phyloP scores from a whole-genome alignment of 2,797 vertebrate species.

The Cynopterus sphinx region DNA sequence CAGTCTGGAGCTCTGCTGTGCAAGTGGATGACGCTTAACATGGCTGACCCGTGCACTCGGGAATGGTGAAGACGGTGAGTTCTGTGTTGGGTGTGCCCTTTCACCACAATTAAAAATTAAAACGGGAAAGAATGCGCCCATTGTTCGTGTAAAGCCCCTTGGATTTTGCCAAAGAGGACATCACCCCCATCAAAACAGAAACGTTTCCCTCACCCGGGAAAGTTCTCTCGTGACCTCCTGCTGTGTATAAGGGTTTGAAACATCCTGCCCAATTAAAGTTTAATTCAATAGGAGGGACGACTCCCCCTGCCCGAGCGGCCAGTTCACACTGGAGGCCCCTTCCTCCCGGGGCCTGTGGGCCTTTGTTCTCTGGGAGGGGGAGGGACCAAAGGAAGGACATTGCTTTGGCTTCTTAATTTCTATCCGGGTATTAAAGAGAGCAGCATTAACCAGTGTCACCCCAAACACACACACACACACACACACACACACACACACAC shows the following conservation, averaged over 20 bases:
- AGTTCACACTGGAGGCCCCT: not conserved
- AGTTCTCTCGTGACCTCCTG: not conserved
- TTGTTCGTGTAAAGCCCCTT: not conserved
- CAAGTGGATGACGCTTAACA: rapidly evolving
- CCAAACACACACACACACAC: too few relatives aligned
- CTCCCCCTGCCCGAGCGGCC: not conserved
- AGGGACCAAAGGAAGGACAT: too few relatives aligned
- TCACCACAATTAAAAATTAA: not conserved
- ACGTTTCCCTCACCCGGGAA: not conserved
- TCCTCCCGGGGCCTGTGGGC: not conserved
- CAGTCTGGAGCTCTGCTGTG: not conserved
- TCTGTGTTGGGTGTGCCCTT: not conserved
- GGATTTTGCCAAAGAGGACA: not conserved
- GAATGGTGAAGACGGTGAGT: too few relatives aligned
- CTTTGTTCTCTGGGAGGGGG: not conserved
- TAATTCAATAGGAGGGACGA: not conserved
- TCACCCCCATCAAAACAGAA: not conserved
- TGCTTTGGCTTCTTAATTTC: not conserved
- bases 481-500: not conserved
- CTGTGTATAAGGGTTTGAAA: not conserved
- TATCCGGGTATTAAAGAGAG: not conserved
- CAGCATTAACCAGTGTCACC: rapidly evolving
- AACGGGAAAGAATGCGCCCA: not conserved
- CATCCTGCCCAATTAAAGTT: not conserved
- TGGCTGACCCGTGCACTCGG: rapidly evolving